A percentile compares a stretch with the other conserved stretches of the same genome.
These are phyloP conservation scores for Troides aeacus DNA, from an alignment of 2,888 invertebrate species.

Conservation along the genomic window DNA sequence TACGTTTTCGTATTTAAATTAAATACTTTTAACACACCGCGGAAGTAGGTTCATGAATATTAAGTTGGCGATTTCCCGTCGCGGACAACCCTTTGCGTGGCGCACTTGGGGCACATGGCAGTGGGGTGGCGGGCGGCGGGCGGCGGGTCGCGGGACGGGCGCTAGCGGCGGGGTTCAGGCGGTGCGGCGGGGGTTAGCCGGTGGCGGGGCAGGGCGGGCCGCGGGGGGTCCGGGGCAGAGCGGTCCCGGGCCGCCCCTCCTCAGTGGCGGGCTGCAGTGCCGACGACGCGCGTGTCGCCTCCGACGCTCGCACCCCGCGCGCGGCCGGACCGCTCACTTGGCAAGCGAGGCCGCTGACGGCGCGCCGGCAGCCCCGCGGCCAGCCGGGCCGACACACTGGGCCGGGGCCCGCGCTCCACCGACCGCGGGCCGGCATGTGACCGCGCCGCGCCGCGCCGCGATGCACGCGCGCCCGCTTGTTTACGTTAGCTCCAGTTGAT, in stretches of 20 bases:
- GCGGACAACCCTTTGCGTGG: slow-evolving; percentile 71
- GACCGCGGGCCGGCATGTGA: slow-evolving; percentile 65
- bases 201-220: slow-evolving; percentile 54
- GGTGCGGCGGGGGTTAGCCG: slow-evolving; percentile 51
- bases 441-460: slow-evolving; percentile 51
- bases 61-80: slow-evolving; percentile 60
- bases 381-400: slow-evolving; percentile 68
- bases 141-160: slow-evolving; percentile 48
- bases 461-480: slow-evolving; percentile 71
- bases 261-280: slow-evolving; percentile 79
- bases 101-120: slow-evolving; percentile 67
- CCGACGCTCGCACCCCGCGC: slow-evolving; percentile 75
- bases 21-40: background rate
- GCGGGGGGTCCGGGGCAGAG: slow-evolving; percentile 54
- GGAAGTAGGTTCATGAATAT: background rate
- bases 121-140: slow-evolving; percentile 44
- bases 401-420: slow-evolving; percentile 60
- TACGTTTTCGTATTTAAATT: background rate
- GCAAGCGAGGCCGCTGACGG: slow-evolving; percentile 73
- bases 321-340: slow-evolving; percentile 71
- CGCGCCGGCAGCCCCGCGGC: slow-evolving; percentile 67
- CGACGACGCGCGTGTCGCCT: slow-evolving; percentile 77
- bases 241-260: slow-evolving; percentile 76
- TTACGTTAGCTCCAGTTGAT: slow-evolving; percentile 76
- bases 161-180: slow-evolving; percentile 53